Percentiles rank a stretch among this genome's conserved stretches.
Conservation (phyloP, 2,888 invertebrate species). For the Folsomia candida region DNA sequence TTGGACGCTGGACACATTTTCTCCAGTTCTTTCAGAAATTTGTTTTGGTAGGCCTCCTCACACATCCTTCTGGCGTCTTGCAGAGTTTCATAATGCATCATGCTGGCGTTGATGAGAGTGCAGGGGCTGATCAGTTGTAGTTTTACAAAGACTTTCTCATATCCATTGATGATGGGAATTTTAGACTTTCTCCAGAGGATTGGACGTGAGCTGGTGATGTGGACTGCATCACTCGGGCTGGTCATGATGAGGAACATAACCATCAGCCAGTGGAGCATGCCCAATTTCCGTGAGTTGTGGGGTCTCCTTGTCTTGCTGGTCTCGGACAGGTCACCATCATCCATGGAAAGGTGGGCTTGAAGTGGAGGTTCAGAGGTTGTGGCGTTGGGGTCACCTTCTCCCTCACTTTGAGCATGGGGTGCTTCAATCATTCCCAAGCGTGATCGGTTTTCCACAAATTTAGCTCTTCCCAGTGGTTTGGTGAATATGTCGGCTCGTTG, state of each 20-base stretch:
- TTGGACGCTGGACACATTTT: constrained; percentile 16
- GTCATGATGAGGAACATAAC: too few relatives aligned
- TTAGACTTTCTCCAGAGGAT: constrained; percentile 7
- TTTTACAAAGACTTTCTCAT: neutral
- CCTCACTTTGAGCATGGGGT: too few relatives aligned
- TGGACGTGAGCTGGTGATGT: too few relatives aligned
- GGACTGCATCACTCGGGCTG: neutral
- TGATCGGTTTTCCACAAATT: constrained; percentile 8
- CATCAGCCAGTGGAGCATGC: too few relatives aligned
- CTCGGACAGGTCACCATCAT: neutral
- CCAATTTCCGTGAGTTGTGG: neutral
- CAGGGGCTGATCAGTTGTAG: neutral
- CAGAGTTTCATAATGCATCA: neutral
- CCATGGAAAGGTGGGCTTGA: neutral
- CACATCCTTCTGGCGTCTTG: neutral
- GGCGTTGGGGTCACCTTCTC: neutral
- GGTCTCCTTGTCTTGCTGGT: neutral
- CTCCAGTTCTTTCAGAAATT: neutral
- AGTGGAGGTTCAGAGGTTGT: neutral
- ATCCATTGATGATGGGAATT: neutral
- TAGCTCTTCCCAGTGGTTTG: neutral
- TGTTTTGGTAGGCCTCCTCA: neutral
- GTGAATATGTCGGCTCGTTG: constrained; percentile 13
- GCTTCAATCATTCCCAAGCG: too few relatives aligned
- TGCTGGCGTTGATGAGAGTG: neutral